Evolutionary conservation across 2,888 invertebrate species (phyloP).

Genomic region (Pseudococcus longispinus): DNA sequence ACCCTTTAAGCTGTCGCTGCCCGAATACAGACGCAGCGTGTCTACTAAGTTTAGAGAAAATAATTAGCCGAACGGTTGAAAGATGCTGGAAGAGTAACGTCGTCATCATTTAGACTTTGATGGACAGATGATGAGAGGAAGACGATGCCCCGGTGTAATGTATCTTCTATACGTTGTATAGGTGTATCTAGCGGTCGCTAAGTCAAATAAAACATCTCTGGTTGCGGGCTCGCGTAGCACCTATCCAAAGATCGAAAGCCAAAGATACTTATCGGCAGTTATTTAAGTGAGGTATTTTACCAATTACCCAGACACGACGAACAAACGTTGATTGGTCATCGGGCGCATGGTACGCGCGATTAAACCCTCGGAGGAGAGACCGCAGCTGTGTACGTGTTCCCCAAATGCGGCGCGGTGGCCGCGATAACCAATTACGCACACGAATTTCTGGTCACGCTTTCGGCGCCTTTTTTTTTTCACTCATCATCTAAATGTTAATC

Average conservation of each 20-base stretch:
- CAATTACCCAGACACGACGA: not conserved
- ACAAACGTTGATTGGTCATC: not conserved
- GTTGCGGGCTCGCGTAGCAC: not conserved
- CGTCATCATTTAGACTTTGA: conserved; percentile 24
- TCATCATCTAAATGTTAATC: not conserved
- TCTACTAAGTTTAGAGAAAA: conserved; percentile 13
- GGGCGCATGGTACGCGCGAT: not conserved
- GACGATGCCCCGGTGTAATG: not conserved
- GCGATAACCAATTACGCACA: conserved; percentile 8
- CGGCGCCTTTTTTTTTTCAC: not conserved
- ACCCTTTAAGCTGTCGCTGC: not conserved
- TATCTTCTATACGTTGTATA: not conserved
- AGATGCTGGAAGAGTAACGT: not conserved
- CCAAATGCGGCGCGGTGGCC: conserved; percentile 6
- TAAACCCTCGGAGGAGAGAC: not conserved
- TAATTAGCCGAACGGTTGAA: conserved; percentile 7
- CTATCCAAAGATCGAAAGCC: not conserved
- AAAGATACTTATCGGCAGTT: conserved; percentile 20
- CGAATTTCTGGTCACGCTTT: conserved; percentile 10
- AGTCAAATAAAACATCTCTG: not conserved
- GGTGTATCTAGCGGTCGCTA: not conserved
- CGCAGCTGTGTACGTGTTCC: conserved; percentile 1
- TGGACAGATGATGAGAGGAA: conserved; percentile 5
- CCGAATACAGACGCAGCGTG: not conserved
- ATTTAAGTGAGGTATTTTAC: conserved; percentile 8